Evolutionary conservation across 2,113 vertebrate genomes (phyloP).

Genomic region (Turdus rufiventris): DNA sequence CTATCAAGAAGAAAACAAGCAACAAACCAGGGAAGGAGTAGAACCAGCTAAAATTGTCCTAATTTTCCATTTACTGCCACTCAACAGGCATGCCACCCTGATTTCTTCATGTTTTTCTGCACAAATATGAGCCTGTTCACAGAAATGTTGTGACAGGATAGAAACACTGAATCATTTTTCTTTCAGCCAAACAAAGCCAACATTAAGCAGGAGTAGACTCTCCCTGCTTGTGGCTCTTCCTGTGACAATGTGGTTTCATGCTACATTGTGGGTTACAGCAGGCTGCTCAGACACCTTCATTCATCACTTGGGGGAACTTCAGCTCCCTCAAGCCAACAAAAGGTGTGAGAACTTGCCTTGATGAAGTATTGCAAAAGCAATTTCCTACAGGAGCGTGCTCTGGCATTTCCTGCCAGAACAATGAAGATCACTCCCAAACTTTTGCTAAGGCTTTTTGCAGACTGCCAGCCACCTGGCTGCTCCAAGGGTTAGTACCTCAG

Average conservation of each 20-base stretch:
- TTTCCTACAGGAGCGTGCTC: background rate
- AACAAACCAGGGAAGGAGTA: background rate
- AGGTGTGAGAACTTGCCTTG: background rate
- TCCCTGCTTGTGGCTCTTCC: background rate
- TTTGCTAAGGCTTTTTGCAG: background rate
- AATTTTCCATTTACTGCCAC: background rate
- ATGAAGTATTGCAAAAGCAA: background rate
- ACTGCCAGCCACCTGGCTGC: background rate
- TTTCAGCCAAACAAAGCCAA: background rate
- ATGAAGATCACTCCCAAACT: background rate
- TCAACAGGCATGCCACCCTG: background rate
- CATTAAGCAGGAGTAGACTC: accelerated
- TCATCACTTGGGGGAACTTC: background rate
- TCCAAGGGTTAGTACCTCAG: background rate
- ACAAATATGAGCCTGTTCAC: background rate
- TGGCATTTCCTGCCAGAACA: background rate
- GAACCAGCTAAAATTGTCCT: background rate
- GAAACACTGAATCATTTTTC: background rate
- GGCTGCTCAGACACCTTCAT: background rate
- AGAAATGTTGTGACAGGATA: background rate
- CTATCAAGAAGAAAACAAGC: background rate
- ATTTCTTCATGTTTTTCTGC: background rate
- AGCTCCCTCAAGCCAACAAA: background rate
- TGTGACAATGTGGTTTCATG: background rate
- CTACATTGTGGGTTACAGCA: accelerated